Percentiles rank a stretch among this genome's conserved stretches.
Conservation (phyloP, 2,113 vertebrate genomes). For the Corapipo altera region DNA sequence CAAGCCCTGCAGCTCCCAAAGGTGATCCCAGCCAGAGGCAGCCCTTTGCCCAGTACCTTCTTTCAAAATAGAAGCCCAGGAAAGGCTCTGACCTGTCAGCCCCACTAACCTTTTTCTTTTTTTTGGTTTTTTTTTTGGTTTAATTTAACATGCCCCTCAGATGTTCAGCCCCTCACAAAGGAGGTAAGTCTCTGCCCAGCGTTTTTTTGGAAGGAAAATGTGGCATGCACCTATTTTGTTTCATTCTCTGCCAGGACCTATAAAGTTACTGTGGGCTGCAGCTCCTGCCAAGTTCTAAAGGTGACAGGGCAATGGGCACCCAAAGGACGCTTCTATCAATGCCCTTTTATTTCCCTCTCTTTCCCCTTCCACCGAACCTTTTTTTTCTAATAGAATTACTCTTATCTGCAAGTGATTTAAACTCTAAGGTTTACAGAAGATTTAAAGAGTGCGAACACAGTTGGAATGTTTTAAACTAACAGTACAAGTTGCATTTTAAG, state of each 20-base stretch:
- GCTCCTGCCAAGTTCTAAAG: conserved; percentile 56
- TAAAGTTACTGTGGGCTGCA: conserved; percentile 54
- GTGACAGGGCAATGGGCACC: conserved; percentile 54
- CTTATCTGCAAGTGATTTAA: conserved; percentile 87
- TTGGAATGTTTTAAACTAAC: conserved; percentile 90
- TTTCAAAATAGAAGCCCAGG: conserved; percentile 27
- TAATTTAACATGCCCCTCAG: not conserved
- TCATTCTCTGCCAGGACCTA: conserved; percentile 58
- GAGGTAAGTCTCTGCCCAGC: conserved; percentile 29
- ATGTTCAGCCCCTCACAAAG: conserved; percentile 50
- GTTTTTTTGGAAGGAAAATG: conserved; percentile 59
- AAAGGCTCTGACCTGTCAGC: not conserved
- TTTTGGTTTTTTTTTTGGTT: no score
- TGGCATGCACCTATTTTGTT: conserved; percentile 69
- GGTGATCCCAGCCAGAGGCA: not conserved
- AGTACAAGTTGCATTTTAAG: conserved; percentile 85
- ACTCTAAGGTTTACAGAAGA: conserved; percentile 83
- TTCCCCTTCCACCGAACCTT: conserved; percentile 40
- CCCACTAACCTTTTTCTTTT: not conserved
- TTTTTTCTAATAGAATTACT: conserved; percentile 80
- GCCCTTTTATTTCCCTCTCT: conserved; percentile 66
- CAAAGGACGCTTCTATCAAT: conserved; percentile 64
- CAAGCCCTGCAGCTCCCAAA: not conserved
- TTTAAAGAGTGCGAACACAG: conserved; percentile 93
- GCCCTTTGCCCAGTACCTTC: not conserved